A percentile compares a stretch with the other conserved stretches of the same genome.
These are phyloP conservation scores for Drosophila bunnanda DNA, from an alignment of 2,888 invertebrate species.

Conservation along the genomic window DNA sequence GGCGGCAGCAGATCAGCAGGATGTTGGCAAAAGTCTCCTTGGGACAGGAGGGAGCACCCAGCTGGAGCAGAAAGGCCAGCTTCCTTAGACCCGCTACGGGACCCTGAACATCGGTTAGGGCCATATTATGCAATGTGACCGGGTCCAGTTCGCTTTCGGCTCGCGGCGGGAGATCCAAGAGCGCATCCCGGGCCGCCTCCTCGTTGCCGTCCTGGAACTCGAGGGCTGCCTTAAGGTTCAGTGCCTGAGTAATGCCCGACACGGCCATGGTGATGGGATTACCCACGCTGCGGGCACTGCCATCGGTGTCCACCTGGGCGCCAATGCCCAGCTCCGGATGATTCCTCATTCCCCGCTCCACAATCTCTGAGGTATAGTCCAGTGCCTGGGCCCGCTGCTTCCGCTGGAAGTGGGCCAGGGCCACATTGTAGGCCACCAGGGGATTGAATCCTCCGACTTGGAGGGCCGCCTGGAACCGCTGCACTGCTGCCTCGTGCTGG, in stretches of 20 bases:
- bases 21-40: slow-evolving; percentile 99
- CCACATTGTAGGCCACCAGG: slow-evolving; percentile 97
- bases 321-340: slow-evolving; percentile 99
- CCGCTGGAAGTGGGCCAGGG: slow-evolving; percentile 96
- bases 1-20: slow-evolving; percentile 96
- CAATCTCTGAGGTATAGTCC: slow-evolving; percentile 96
- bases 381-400: slow-evolving; percentile 97
- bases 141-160: slow-evolving; percentile 99
- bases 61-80: slow-evolving; percentile 95
- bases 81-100: slow-evolving; percentile 94
- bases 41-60: slow-evolving; percentile 94
- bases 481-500: slow-evolving; percentile 94
- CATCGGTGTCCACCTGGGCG: slow-evolving; percentile 93
- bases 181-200: slow-evolving; percentile 90
- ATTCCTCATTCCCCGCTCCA: slow-evolving; percentile 97
- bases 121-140: slow-evolving; percentile 98
- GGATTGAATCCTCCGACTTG: slow-evolving; percentile 95
- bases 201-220: slow-evolving; percentile 96
- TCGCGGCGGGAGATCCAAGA: slow-evolving; percentile 95
- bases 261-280: slow-evolving; percentile 89
- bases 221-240: slow-evolving; percentile 99
- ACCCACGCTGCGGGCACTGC: slow-evolving; percentile 92
- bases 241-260: slow-evolving; percentile 98
- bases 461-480: slow-evolving; percentile 94
- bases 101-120: slow-evolving; percentile 94